Evolutionary conservation across 1,140 invertebrate species (phyloP), one percentile per base, ranked within the genome.

Genomic region (Drosophila truncata): DNA sequence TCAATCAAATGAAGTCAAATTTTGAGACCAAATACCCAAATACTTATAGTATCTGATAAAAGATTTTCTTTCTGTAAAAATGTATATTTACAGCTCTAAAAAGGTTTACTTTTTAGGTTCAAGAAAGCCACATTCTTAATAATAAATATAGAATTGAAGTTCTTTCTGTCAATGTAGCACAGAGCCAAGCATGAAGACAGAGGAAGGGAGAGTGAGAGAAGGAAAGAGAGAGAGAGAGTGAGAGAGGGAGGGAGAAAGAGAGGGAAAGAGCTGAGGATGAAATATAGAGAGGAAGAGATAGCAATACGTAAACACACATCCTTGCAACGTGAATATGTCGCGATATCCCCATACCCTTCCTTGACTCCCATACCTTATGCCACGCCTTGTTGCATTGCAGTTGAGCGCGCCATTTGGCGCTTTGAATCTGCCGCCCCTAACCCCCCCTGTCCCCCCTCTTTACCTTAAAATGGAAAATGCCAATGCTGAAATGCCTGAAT

Each of bases 391-490:
- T 83, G 80, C 76, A 85, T 54, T 84, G 63, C 81, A 84, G 47
- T 78, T 49, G 55, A 77, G 76, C 75, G 76, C 80, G 64, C 77
- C 77, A 84, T 84, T 84, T 84, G 81, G 61, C 72, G 82, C 77
- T 85, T 84, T 84, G 71, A 80, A 70, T 63, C 39, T 54, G 29
- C 42, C 42, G 14, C 27, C 62, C 18, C 11, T 10, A 27, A 4
- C 9, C 33, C 31, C n/a, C 18, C 23, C 1, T 9, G 2, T 0
- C 13, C 25, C 29, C 11, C 7, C 13, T 4, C 4, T 1, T 9
- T 6, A 31, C 20, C 29, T 8, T 35, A 23, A 52, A 70, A 70
- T 55, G 29, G 49, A 23, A 74, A 74, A 74, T 74, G 41, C 71
- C 71, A 74, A 74, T 74, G 71, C 47, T 55, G 69, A 73, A 73